Evolutionary conservation across 2,113 vertebrate species (phyloP), one percentile per base, ranked within the genome.

Genomic region (Salvelinus fontinalis): DNA sequence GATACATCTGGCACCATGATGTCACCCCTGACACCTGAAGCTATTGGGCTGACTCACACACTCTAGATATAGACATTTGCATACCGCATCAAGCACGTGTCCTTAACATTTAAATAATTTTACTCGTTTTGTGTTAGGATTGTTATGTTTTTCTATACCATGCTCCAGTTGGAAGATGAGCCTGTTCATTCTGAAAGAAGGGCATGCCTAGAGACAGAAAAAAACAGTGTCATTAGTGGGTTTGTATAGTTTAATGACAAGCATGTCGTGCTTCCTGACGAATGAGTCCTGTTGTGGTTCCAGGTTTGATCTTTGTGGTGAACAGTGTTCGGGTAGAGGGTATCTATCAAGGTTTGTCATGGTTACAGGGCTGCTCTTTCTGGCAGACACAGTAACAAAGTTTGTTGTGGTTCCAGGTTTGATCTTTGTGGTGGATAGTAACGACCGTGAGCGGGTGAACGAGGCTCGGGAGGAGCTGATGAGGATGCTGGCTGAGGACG

Each of bases 351-450:
- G 34, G 34, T 39, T 39, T 9, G 7, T 2, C 34, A 39, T 39
- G 7, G 34, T 39, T 39, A 8, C 6, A 39, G 6, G 34, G 1
- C 34, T 8, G 34, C 7, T 8, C 34, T 39, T 39, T 39, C 7
- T 39, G 34, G 34, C 8, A 39, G 34, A 39, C 34, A 39, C 34
- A 39, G 34, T 39, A 39, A 8, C 34, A 39, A 9, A 2, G 34
- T 39, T 39, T 13, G 51, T 54, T 54, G 14, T 29, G 24, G 24
- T 67, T 67, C 54, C 39, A 44, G 39, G 39, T 71, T 90, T 99
- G 93, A 99, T 99, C 90, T 99, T 99, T 74, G 97, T 99, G 92
- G 97, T 99, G 77, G 97, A 99, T 91, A 99, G 97, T 86, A 98
- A 98, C n/a, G 97, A 99, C 83, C 92, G 96, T 27, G 97, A 99